These are phyloP conservation scores for Luperina testacea DNA, from an alignment of 2,888 invertebrate species.

Conservation along the genomic window DNA sequence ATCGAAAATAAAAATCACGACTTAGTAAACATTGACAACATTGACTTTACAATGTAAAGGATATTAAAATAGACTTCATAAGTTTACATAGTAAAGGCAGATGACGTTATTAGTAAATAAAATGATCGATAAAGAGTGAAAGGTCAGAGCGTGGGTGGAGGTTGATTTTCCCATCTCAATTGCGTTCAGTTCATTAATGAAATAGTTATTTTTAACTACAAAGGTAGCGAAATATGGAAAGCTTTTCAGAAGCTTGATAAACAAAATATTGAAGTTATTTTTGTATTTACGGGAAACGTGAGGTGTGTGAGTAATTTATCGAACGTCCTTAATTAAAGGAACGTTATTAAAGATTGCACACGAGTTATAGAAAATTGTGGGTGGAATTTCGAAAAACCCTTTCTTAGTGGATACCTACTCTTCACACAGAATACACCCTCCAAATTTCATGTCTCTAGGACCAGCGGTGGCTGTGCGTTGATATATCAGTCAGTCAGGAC, in stretches of 20 bases:
- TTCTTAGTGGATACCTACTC: no score
- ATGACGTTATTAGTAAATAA: slow-evolving; percentile 5
- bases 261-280: not conserved
- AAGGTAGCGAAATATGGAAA: slow-evolving; percentile 12
- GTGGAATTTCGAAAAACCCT: no score
- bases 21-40: not conserved
- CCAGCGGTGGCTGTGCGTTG: no score
- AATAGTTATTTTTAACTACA: slow-evolving; percentile 53
- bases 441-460: no score
- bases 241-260: not conserved
- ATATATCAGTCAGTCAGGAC: no score
- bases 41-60: no score
- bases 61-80: no score
- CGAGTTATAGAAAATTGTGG: not conserved
- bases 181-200: slow-evolving; percentile 18
- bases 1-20: not conserved
- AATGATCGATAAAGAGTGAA: slow-evolving; percentile 29
- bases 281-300: not conserved
- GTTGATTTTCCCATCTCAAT: slow-evolving; percentile 7
- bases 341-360: not conserved
- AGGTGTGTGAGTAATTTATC: not conserved
- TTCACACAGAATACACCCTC: no score
- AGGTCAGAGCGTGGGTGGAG: slow-evolving; percentile 41
- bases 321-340: not conserved
- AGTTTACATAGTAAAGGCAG: slow-evolving; percentile 5